Evolutionary conservation across 2,888 invertebrate species (phyloP).

Genomic region (Globia sparganii): DNA sequence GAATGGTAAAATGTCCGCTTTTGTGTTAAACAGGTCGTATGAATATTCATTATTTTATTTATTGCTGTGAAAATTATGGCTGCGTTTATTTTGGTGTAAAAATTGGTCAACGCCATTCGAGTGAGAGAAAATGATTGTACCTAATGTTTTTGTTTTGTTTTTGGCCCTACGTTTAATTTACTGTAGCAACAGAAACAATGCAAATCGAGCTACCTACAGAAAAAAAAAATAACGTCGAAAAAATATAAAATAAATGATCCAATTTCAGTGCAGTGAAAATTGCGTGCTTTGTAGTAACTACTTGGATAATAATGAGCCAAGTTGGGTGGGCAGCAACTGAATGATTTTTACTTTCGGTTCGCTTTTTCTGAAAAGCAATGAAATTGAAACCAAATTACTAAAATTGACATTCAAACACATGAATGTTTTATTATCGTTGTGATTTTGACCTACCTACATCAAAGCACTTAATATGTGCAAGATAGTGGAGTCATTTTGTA

Average conservation of each 20-base stretch:
- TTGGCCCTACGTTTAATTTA: conserved; percentile 8
- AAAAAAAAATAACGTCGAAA: not conserved
- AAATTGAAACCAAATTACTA: conserved; percentile 4
- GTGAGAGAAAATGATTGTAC: conserved; percentile 1
- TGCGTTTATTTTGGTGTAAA: conserved; percentile 22
- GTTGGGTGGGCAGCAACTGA: conserved; percentile 7
- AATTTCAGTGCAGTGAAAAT: conserved; percentile 32
- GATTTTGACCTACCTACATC: conserved; percentile 42
- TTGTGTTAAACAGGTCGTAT: conserved; percentile 28
- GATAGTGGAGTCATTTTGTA: conserved; percentile 12
- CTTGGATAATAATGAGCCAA: conserved; percentile 27
- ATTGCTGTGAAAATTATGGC: conserved; percentile 25
- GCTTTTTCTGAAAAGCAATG: conserved; percentile 10
- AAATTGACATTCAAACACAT: not conserved
- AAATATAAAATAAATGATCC: not conserved
- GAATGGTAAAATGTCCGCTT: conserved; percentile 32
- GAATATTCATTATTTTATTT: conserved; percentile 40
- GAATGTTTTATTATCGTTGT: conserved; percentile 16
- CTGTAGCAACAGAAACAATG: not conserved
- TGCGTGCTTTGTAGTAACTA: conserved; percentile 49
- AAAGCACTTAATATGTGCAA: conserved; percentile 18
- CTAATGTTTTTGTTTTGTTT: conserved; percentile 44
- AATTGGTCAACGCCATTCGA: conserved; percentile 27
- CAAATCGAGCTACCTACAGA: not conserved
- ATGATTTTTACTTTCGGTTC: conserved; percentile 17